These are phyloP conservation scores for Gobio gobio DNA, from an alignment of 2,113 vertebrate genomes.

Conservation along the genomic window DNA sequence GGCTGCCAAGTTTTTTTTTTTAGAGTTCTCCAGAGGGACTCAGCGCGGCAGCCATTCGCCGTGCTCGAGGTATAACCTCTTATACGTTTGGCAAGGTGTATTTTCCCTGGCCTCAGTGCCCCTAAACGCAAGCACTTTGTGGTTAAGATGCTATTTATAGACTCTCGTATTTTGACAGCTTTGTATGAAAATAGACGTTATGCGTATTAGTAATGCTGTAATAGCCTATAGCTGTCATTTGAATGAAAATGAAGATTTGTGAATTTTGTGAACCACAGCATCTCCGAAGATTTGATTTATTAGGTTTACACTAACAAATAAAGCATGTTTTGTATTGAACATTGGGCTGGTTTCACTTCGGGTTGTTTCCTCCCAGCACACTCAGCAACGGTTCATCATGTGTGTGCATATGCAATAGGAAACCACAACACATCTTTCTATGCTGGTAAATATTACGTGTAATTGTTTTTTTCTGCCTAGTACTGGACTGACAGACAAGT, in stretches of 20 bases:
- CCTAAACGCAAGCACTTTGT: conserved; percentile 71
- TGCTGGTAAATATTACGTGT: not conserved
- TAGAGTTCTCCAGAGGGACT: conserved; percentile 70
- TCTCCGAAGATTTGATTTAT: not conserved
- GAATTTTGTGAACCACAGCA: not conserved
- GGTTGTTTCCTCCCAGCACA: not conserved
- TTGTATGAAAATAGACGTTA: not conserved
- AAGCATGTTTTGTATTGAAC: not conserved
- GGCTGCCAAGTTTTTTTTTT: conserved; percentile 48
- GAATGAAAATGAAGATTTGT: not conserved
- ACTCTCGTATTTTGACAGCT: conserved; percentile 43
- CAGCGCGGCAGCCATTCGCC: conserved; percentile 73
- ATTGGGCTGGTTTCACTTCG: not conserved
- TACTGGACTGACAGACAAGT: not conserved
- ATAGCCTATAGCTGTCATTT: not conserved
- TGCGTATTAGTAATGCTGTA: not conserved
- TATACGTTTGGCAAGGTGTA: conserved; percentile 68
- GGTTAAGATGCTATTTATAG: conserved; percentile 72
- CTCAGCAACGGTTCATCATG: not conserved
- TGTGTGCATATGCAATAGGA: not conserved
- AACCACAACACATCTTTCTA: not conserved
- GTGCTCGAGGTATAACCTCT: conserved; percentile 51
- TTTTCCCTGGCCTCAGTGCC: conserved; percentile 62
- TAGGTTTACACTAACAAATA: not conserved
- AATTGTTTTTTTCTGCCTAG: not conserved